Evolutionary conservation across 2,113 vertebrate species (phyloP).

Genomic region (Oncorhynchus mykiss): DNA sequence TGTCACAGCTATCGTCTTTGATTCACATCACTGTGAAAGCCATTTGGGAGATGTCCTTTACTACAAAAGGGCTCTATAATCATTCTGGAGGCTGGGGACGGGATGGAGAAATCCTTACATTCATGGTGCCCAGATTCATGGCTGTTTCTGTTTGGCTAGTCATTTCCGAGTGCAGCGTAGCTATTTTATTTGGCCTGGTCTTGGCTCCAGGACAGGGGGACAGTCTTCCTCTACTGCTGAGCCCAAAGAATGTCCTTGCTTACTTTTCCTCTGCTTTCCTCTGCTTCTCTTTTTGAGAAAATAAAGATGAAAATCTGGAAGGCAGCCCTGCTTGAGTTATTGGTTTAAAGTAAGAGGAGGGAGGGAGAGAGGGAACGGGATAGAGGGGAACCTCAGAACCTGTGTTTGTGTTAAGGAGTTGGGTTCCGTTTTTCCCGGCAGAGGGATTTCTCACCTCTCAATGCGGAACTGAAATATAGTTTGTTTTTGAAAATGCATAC

Average conservation of each 20-base stretch:
- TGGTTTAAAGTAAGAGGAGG: constrained; percentile 31
- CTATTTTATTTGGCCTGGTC: constrained; percentile 90
- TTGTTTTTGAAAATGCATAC: background rate
- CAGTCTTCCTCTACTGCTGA: constrained; percentile 79
- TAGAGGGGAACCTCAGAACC: constrained; percentile 13
- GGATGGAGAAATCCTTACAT: constrained; percentile 80
- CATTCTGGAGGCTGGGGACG: constrained; percentile 76
- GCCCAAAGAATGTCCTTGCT: constrained; percentile 79
- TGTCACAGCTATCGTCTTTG: constrained; percentile 63
- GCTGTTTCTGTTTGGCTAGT: constrained; percentile 84
- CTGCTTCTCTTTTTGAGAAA: constrained; percentile 51
- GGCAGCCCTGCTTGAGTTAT: constrained; percentile 47
- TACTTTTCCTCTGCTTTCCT: constrained; percentile 77
- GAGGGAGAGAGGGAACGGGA: constrained; percentile 20
- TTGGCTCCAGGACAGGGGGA: constrained; percentile 79
- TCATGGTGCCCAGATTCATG: constrained; percentile 81
- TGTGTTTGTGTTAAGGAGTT: constrained; percentile 30
- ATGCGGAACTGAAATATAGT: background rate
- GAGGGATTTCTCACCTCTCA: constrained; percentile 38
- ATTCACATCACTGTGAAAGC: constrained; percentile 80
- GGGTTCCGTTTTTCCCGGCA: constrained; percentile 20
- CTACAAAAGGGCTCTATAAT: constrained; percentile 87
- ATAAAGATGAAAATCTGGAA: constrained; percentile 26
- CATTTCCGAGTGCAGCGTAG: constrained; percentile 83
- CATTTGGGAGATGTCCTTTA: constrained; percentile 78